Conservation (phyloP, 2,797 vertebrate genomes). For the Mastacembelus armatus region DNA sequence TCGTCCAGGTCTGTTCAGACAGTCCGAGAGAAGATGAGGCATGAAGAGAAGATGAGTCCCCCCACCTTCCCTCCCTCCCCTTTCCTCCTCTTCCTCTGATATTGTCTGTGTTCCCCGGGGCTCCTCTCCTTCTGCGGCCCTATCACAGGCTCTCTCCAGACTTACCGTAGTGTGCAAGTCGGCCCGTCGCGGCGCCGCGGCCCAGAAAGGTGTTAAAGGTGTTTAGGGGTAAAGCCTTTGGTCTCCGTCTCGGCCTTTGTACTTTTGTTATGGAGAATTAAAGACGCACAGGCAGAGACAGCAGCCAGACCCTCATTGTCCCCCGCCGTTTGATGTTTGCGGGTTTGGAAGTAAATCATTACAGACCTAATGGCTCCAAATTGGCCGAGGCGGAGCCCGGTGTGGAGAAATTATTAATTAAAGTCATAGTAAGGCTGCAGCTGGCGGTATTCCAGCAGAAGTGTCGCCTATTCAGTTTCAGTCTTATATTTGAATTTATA, state of each 20-base stretch:
- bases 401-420: conserved; percentile 6
- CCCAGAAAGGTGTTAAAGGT: conserved; percentile 79
- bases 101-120: conserved; percentile 34
- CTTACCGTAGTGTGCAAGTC: conserved; percentile 59
- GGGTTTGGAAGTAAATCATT: conserved; percentile 84
- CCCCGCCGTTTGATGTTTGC: conserved; percentile 76
- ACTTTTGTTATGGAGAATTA: conserved; percentile 89
- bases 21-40: conserved; percentile 59
- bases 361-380: conserved; percentile 72
- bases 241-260: conserved; percentile 83
- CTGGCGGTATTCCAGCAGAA: too few species aligned
- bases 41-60: conserved; percentile 74
- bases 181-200: conserved; percentile 79
- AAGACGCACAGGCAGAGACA: conserved; percentile 67
- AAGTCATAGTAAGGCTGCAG: not conserved
- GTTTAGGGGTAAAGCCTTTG: conserved; percentile 81
- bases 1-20: conserved; percentile 60
- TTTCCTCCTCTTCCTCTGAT: conserved; percentile 16
- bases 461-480: too few species aligned
- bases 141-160: conserved; percentile 68
- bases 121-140: conserved; percentile 40
- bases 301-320: conserved; percentile 71
- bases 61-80: conserved; percentile 28
- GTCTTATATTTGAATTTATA: too few species aligned
- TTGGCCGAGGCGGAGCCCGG: conserved; percentile 20